Evolutionary conservation across 2,113 vertebrate species (phyloP), one percentile per base, ranked within the genome.

Genomic region (Anser cygnoides): DNA sequence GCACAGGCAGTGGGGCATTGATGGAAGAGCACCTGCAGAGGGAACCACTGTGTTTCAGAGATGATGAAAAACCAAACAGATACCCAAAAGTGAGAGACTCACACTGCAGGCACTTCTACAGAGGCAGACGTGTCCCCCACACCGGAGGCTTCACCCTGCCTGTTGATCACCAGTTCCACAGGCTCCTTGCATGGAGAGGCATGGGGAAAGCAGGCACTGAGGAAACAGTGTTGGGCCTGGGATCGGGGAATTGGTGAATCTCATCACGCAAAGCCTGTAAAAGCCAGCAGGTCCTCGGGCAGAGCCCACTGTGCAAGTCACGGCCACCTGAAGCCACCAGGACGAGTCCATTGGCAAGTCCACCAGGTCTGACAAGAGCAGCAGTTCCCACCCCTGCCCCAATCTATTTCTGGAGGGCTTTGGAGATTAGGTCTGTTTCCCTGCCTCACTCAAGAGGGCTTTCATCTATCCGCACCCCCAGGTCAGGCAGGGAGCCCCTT

Each of bases 71-170:
- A 67, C 5, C 72, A 79, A 84, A 57, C 28, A 83, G 62, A 44
- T 50, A 65, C 29, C 50, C 67, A 57, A 81, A 90, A 88, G 2
- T 0, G 0, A 78, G 49, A 71, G 44, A 77, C 25, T 13, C 1
- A 2, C 20, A 46, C 11, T 19, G 46, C 2, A 7, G 41, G 25
- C 23, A 67, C 28, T 58, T 86, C 80, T 20, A 70, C 0, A 1
- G 19, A 70, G 22, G 52, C 35, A 91, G 29, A 54, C 1, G 8
- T 0, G 0, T 15, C 54, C 55, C 37, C 12, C 1, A 2, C 5
- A 3, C 19, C 29, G 19, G 29, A 71, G 31, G 52, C 20, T 65
- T 71, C 9, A 3, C 13, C 31, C 50, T 41, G 20, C 55, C 43
- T 43, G 57, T 61, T 57, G 11, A 10, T 72, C 16, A 31, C 16